Evolutionary conservation across 2,797 vertebrate species (phyloP), one percentile per base, ranked within the genome.

Genomic region (Phrynocephalus vlangalii): DNA sequence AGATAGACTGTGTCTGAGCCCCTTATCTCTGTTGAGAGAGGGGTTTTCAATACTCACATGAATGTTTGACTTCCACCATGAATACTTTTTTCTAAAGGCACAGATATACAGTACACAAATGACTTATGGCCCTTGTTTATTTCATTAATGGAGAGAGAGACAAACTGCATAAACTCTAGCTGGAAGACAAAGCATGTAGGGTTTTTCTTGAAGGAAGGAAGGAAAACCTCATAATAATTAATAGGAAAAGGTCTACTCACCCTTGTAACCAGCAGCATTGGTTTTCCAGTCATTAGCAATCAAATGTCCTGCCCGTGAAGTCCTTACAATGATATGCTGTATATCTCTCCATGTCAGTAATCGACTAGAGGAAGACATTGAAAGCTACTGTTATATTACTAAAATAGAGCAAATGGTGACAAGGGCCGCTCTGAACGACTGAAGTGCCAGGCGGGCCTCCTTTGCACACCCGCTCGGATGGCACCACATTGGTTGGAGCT

Each of bases 221-320:
- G 5, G 28, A 30, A 72, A 88, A 85, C 88, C 90, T 88, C 94
- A 81, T 93, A 88, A 93, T 91, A 88, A 88, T 56, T 87, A 96
- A 95, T 85, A 96, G 93, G 93, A 96, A 96, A 96, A 87, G 87
- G 90, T 94, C 83, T 91, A 95, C 95, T 96, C 97, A 99, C 99
- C 99, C 88, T 99, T 99, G 96, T 99, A 99, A 94, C 99, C 99
- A 95, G 99, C 99, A 84, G 98, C 98, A 95, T 99, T 99, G 86
- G 98, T 99, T 97, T 99, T 99, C 99, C 99, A 99, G 97, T 99
- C 99, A 68, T 98, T 98, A 92, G 99, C 99, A 82, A 98, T 99
- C 94, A 99, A 97, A 96, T 99, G 98, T 95, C 99, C 98, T 13
- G 98, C 97, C 94, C 98, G 97, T 85, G 99, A 99, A 50, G 99